phyloP scores from a whole-genome alignment of 1,140 invertebrate species.

The Pogonomyrmex californicus region DNA sequence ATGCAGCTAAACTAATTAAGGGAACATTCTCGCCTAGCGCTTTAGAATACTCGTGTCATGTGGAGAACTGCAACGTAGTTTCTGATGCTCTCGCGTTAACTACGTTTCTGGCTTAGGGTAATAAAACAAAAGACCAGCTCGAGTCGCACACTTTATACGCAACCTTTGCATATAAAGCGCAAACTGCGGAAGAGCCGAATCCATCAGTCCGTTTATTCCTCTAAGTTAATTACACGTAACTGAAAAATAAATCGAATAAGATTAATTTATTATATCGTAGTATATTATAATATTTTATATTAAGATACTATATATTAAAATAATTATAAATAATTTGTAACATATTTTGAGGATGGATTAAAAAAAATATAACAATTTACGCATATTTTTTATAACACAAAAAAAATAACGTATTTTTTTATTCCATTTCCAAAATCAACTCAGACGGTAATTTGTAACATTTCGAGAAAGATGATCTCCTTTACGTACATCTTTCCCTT shows the following conservation, averaged over 20 bases:
- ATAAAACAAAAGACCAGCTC: conserved; percentile 32
- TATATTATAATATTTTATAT: too few species aligned
- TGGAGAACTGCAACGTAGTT: conserved; percentile 34
- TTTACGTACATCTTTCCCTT: background rate
- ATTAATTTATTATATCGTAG: too few species aligned
- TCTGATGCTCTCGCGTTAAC: conserved; percentile 46
- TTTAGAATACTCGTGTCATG: conserved; percentile 53
- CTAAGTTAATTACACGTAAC: too few species aligned
- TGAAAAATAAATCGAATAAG: conserved; percentile 1
- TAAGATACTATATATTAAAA: too few species aligned
- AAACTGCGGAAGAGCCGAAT: background rate
- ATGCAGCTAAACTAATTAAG: conserved; percentile 58
- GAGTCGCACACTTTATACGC: conserved; percentile 20
- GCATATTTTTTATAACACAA: background rate
- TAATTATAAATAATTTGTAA: background rate
- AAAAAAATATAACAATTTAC: background rate
- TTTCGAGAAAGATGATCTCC: background rate
- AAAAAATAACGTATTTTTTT: background rate
- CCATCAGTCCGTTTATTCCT: background rate
- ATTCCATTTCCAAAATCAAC: background rate
- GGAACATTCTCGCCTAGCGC: conserved; percentile 35
- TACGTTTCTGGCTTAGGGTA: conserved; percentile 21
- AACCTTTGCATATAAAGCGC: background rate
- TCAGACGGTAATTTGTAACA: background rate
- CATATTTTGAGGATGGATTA: too few species aligned